Evolutionary conservation across 2,113 vertebrate genomes (phyloP), one percentile per base, ranked within the genome.

Genomic region (Scopus umbretta): DNA sequence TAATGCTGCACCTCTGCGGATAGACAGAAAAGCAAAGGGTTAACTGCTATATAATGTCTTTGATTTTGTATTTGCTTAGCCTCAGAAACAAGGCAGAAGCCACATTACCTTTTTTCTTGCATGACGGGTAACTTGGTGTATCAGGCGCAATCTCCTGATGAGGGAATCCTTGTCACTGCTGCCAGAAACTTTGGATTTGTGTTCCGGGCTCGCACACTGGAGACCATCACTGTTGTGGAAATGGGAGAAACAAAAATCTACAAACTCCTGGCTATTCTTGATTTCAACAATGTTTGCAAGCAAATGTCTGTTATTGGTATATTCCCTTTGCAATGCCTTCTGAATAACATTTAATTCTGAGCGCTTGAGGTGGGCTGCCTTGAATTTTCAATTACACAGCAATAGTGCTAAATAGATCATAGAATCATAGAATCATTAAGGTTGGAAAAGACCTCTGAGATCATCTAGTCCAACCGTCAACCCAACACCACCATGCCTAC

Each of bases 111-210:
- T 42, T 61, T 78, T 56, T n/a, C 32, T 90, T 73, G 72, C 43
- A 11, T 45, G 38, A 36, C 95, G 99, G 99, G 99, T 49, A 91
- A 98, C 50, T 97, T 99, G 11, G 84, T 97, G 50, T 99, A 99
- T 92, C 99, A 99, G 97, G 99, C 99, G 38, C 99, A 99, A 95
- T 99, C 99, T 63, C 99, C 99, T 34, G 99, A 99, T 19, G 99
- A 99, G 92, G 99, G 99, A 9, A 99, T 99, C 56, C 97, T 99
- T 11, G 99, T 99, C 63, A 99, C 99, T 2, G 99, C 99, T 30
- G 99, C 99, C 23, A 98, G 99, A 67, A 99, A 99, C 97, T 99
- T 99, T 45, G 99, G 99, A 34, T 99, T 99, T 82, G 99, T 99
- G 63, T 99, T 99, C 86, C 97, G 94, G n/a, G 98, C 98, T 63